These are phyloP conservation scores for Mobula hypostoma DNA, from an alignment of 2,113 vertebrate species.

Conservation along the genomic window DNA sequence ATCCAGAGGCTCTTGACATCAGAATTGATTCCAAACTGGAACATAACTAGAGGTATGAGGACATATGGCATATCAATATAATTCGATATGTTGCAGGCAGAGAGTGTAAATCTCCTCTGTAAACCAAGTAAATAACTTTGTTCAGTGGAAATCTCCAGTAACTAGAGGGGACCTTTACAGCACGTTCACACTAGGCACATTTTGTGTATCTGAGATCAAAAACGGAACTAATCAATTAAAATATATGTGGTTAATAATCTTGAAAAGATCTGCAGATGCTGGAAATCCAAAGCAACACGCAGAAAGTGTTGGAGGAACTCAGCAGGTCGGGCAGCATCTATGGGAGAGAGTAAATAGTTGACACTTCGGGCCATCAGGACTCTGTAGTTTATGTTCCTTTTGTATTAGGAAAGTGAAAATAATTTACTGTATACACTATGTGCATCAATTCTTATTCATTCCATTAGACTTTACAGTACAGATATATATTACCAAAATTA, in stretches of 20 bases:
- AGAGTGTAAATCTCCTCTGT: neutral
- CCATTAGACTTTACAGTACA: neutral
- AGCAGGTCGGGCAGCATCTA: too few species aligned
- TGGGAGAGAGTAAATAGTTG: too few species aligned
- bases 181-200: slow-evolving; percentile 7
- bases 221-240: slow-evolving; percentile 16
- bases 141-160: slow-evolving; percentile 14
- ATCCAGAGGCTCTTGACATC: neutral
- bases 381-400: neutral
- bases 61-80: neutral
- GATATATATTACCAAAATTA: neutral
- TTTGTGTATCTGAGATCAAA: slow-evolving; percentile 15
- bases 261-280: too few species aligned
- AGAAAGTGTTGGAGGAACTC: too few species aligned
- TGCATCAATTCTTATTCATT: neutral
- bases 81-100: neutral
- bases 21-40: slow-evolving; percentile 19
- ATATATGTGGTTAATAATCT: neutral
- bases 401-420: neutral
- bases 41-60: neutral
- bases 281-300: too few species aligned
- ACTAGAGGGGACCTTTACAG: neutral
- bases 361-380: too few species aligned
- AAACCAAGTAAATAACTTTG: neutral
- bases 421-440: neutral